Conservation (phyloP, 1,140 invertebrate species). For the Drosophila nebulosa region DNA sequence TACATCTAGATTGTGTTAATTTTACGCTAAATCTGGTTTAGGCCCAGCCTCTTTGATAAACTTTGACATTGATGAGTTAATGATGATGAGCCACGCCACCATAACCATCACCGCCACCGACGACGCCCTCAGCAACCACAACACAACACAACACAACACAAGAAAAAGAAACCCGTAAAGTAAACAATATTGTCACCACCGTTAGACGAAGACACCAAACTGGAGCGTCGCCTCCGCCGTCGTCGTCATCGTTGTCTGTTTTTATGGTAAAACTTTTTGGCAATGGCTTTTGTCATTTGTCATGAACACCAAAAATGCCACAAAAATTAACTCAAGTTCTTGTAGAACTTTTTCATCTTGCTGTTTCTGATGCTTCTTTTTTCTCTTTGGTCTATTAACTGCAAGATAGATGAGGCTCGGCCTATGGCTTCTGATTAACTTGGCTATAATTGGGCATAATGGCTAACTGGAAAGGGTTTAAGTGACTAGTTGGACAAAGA, state of each 20-base stretch:
- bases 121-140: neutral
- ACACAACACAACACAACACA: conserved; percentile 18
- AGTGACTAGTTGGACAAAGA: conserved; percentile 26
- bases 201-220: neutral
- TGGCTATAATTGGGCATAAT: neutral
- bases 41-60: conserved; percentile 65
- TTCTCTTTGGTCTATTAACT: conserved; percentile 49
- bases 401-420: conserved; percentile 17
- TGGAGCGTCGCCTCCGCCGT: no score
- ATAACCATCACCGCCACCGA: conserved; percentile 21
- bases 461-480: conserved; percentile 14
- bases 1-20: conserved; percentile 68
- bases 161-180: no score
- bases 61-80: conserved; percentile 78
- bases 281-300: conserved; percentile 62
- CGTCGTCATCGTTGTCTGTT: conserved; percentile 1
- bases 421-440: conserved; percentile 17
- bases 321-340: conserved; percentile 60
- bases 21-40: conserved; percentile 76
- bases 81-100: conserved; percentile 54
- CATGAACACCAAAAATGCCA: conserved; percentile 34
- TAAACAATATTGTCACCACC: conserved; percentile 55
- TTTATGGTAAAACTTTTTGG: conserved; percentile 60
- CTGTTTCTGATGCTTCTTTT: no score
- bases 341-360: conserved; percentile 23